Conservation (phyloP, 2,113 vertebrate species). For the Apistogramma diplotaenia region DNA sequence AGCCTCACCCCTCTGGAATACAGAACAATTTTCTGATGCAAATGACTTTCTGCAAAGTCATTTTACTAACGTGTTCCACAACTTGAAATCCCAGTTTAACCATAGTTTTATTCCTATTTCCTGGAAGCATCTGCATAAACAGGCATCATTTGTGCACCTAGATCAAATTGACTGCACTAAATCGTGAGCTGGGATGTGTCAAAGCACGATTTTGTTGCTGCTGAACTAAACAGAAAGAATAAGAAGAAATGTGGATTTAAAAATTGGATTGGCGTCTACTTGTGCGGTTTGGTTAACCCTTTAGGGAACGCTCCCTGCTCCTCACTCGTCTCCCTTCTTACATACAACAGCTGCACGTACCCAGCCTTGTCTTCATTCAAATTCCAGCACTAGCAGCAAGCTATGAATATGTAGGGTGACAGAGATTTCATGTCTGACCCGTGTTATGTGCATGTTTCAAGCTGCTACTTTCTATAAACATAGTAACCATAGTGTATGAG, state of each 20-base stretch:
- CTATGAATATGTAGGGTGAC: constrained; percentile 27
- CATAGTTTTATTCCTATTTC: not conserved
- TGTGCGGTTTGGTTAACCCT: not conserved
- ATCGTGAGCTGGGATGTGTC: not conserved
- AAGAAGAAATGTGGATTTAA: not conserved
- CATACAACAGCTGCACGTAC: constrained; percentile 54
- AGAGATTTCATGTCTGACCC: not conserved
- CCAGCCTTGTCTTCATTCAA: not conserved
- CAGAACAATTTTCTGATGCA: constrained; percentile 16
- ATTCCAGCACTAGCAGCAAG: constrained; percentile 15
- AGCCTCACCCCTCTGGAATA: not conserved
- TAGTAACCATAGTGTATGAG: not conserved
- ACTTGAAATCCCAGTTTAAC: not conserved
- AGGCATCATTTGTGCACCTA: not conserved
- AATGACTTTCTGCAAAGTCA: constrained; percentile 25
- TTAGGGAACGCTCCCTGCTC: not conserved
- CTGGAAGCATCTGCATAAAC: not conserved
- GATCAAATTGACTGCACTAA: not conserved
- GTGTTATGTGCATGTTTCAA: not conserved
- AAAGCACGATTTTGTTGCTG: not conserved
- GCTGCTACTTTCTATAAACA: not conserved
- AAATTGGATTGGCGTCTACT: not conserved
- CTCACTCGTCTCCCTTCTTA: not conserved
- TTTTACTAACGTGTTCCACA: not conserved
- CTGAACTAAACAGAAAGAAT: not conserved